Evolutionary conservation across 2,797 vertebrate species (phyloP).

Genomic region (Poeciliopsis infans): DNA sequence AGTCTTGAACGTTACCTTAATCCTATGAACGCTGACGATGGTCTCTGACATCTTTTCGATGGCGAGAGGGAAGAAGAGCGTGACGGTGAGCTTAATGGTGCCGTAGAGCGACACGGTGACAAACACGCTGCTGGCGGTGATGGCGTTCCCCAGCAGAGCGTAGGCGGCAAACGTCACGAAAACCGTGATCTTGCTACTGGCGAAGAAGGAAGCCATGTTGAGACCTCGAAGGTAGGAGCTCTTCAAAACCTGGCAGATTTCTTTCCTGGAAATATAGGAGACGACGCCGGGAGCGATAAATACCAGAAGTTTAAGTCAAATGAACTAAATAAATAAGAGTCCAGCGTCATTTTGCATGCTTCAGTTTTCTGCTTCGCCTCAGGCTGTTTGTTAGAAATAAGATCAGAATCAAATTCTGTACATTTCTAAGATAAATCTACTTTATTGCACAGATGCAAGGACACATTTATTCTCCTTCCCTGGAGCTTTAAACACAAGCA

Average conservation of each 20-base stretch:
- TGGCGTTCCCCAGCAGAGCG: constrained; percentile 84
- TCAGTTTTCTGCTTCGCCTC: too few relatives aligned
- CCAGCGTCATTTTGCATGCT: too few relatives aligned
- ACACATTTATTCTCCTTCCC: background rate
- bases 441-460: background rate
- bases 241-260: constrained; percentile 88
- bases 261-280: constrained; percentile 79
- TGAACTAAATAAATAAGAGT: too few relatives aligned
- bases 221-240: constrained; percentile 93
- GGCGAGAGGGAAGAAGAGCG: constrained; percentile 91
- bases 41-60: constrained; percentile 88
- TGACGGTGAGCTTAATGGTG: constrained; percentile 84
- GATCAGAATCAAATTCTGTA: background rate
- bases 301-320: too few relatives aligned
- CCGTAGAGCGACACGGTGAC: constrained; percentile 88
- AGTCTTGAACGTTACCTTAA: constrained; percentile 80
- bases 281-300: background rate
- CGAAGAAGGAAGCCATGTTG: constrained; percentile 93
- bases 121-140: constrained; percentile 89
- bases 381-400: too few relatives aligned
- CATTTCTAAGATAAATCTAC: background rate
- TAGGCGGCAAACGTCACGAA: constrained; percentile 90
- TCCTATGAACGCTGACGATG: constrained; percentile 87
- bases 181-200: constrained; percentile 90
- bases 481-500: background rate